These are phyloP conservation scores for Miniopterus natalensis DNA, from an alignment of 2,113 vertebrate genomes.

Conservation along the genomic window DNA sequence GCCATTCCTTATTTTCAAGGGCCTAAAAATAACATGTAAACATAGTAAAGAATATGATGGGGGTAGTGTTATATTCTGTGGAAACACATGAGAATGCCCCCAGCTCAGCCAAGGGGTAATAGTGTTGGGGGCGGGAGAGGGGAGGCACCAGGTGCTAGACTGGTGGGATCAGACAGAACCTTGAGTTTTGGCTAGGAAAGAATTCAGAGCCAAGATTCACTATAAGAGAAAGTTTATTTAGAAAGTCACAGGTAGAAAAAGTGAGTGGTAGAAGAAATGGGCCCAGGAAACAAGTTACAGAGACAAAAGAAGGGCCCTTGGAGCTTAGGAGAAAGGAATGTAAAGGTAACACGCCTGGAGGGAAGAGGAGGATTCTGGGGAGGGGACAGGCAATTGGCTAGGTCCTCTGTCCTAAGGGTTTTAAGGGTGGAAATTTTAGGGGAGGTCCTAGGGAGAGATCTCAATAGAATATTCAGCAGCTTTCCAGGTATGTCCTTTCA, in stretches of 20 bases:
- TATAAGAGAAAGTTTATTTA: not conserved
- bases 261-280: not conserved
- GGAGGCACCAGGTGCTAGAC: not conserved
- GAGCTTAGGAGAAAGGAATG: not conserved
- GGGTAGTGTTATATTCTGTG: not conserved
- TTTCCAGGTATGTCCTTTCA: not conserved
- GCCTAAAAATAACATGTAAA: not conserved
- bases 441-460: not conserved
- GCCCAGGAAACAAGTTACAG: not conserved
- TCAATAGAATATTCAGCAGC: not conserved
- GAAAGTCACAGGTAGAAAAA: not conserved
- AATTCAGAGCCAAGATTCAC: not conserved
- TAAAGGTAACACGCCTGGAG: not conserved
- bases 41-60: not conserved
- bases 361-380: too few species aligned
- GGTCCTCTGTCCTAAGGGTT: not conserved
- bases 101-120: not conserved
- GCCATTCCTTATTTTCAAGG: not conserved
- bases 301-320: not conserved
- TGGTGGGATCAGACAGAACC: not conserved
- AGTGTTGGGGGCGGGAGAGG: not conserved
- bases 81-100: not conserved
- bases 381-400: not conserved
- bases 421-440: not conserved
- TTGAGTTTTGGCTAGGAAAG: not conserved